Evolutionary conservation across 2,888 invertebrate species (phyloP), one percentile per base, ranked within the genome.

Genomic region (Spisula subtruncata): DNA sequence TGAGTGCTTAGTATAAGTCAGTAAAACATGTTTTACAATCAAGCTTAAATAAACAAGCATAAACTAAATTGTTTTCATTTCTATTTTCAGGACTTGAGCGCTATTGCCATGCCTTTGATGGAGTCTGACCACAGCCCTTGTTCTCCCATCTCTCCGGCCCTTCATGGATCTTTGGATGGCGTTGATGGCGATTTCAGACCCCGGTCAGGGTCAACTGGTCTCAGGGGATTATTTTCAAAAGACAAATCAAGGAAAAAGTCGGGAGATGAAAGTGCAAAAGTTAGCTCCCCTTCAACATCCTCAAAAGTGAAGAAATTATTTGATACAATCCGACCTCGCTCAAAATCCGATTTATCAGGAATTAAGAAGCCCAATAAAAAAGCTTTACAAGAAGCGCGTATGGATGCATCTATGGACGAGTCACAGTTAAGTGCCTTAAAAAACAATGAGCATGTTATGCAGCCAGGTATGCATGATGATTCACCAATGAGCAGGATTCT

Each of bases 401-500:
- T 95, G 92, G 95, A 96, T 29, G 93, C 93, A 25, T 95, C 95
- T 6, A 94, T 95, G 94, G 95, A 95, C 88, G 96, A 96, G 88
- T 90, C 93, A n/a, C 91, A 92, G 29, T 85, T 93, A 81, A 88
- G 93, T 85, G 90, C 93, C 87, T 93, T 93, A 90, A 92, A 89
- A 82, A 90, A 90, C 82, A 88, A 83, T 84, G 88, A 92, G 75
- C 85, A 88, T 25, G 87, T 90, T 41, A 83, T 89, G 8, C 66
- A 91, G 29, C 85, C 89, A 8, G 81, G 54, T 12, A 87, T 86
- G n/a, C 89, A 85, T 18, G 94, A 93, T 56, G 89, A 91, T 16
- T 94, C 96, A n/a, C 95, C 95, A 20, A 96, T 96, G 96, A 94
- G 96, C n/a, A 94, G 94, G 91, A 95, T 96, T 85, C 93, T 95